Conservation (phyloP, 2,797 vertebrate genomes). For the Chrysocyon brachyurus region DNA sequence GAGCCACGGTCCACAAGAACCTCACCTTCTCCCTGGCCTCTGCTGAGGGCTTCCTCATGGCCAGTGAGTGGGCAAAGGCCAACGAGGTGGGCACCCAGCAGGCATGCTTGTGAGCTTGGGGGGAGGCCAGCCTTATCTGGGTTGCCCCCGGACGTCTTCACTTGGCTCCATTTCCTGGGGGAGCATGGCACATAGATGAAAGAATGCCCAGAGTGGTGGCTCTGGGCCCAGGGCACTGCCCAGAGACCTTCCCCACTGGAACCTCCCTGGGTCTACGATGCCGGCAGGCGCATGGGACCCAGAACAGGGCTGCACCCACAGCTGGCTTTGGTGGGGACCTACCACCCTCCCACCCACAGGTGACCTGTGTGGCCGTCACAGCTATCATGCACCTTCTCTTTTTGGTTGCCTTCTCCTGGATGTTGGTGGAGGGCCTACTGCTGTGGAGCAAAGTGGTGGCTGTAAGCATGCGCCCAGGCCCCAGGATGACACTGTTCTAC, state of each 20-base stretch:
- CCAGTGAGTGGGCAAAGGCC: conserved; percentile 92
- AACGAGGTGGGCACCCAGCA: conserved; percentile 89
- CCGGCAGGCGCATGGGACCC: background rate
- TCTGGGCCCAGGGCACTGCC: background rate
- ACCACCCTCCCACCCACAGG: conserved; percentile 86
- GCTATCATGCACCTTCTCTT: conserved; percentile 95
- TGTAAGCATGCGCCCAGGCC: conserved; percentile 94
- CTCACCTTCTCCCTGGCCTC: conserved; percentile 93
- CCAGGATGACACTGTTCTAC: conserved; percentile 94
- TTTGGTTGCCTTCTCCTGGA: conserved; percentile 97
- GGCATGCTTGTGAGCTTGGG: background rate
- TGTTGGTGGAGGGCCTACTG: conserved; percentile 96
- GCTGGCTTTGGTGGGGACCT: background rate
- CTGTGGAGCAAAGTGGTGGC: conserved; percentile 97
- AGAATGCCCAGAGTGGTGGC: background rate
- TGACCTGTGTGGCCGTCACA: conserved; percentile 92
- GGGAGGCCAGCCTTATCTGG: background rate
- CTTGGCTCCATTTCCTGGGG: background rate
- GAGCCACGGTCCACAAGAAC: conserved; percentile 96
- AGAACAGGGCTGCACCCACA: rapidly evolving
- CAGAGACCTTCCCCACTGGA: rapidly evolving
- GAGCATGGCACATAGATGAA: background rate
- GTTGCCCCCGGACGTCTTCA: background rate
- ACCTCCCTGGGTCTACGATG: background rate
- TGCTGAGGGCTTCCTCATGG: conserved; percentile 94